phyloP scores from a whole-genome alignment of 2,113 vertebrate genomes.

The Dipodomys ordii region DNA sequence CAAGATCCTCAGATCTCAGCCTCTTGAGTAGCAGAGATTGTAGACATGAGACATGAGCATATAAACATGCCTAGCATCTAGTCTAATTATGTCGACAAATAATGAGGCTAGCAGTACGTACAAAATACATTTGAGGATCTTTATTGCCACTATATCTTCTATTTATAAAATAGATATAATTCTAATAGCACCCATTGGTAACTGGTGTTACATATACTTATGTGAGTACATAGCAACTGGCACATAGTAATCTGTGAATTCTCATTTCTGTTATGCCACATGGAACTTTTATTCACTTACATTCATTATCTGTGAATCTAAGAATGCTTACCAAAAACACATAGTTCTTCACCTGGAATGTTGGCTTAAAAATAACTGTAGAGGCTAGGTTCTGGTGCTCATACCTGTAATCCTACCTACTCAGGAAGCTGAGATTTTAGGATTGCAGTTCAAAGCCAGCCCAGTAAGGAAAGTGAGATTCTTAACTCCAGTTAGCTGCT shows the following conservation, averaged over 20 bases:
- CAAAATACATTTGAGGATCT: conserved; percentile 1
- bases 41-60: too few species aligned
- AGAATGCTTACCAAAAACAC: conserved; percentile 22
- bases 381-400: too few species aligned
- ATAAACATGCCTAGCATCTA: background rate
- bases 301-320: conserved; percentile 41
- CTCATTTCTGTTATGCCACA: background rate
- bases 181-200: background rate
- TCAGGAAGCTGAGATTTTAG: too few species aligned
- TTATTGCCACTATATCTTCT: conserved; percentile 8
- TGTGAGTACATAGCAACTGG: background rate
- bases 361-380: conserved; percentile 40
- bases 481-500: too few species aligned
- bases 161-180: background rate
- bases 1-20: background rate
- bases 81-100: background rate
- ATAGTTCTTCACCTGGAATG: conserved; percentile 51
- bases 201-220: conserved; percentile 9
- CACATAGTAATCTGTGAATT: conserved; percentile 53
- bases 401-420: too few species aligned
- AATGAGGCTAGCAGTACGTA: background rate
- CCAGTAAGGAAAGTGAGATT: too few species aligned
- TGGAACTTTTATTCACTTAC: conserved; percentile 50
- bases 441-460: too few species aligned
- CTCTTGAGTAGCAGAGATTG: background rate